Evolutionary conservation across 1,140 invertebrate species (phyloP), one percentile per base, ranked within the genome.

Genomic region (Caenorhabditis inopinata): DNA sequence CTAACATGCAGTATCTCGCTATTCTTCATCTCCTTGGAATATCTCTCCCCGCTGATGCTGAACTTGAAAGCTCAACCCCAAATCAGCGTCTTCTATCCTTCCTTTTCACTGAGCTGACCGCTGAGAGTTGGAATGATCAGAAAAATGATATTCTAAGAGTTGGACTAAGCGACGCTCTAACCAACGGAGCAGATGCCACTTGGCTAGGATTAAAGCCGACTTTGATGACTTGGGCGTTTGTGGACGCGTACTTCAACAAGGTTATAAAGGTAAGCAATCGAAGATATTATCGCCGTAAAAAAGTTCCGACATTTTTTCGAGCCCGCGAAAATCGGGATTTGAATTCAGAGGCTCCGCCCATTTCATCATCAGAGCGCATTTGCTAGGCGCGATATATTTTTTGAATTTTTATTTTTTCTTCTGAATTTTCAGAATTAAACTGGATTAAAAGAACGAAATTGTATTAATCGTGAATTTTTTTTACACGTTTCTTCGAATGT

Each of bases 1-100:
- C 95, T 27, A 98, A 99, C 90, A 94, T 98, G 93, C 95, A 97
- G 49, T 81, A 81, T 29, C 62, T 80, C 14, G 68, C 46, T 1
- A 46, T 82, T 51, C 81, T 82, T 45, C 77, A 79, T 68, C 78
- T 82, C 5, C 42, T 81, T n/a, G 68, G 53, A 21, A 12, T 81
- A 11, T 47, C 77, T 53, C 74, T 79, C 6, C 68, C 78, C 14
- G 35, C 18, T n/a, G 53, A 46, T 46, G 18, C 48, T 21, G 80
- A 83, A 82, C 35, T 75, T 2, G 47, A 75, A 18, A 75, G 46
- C 18, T 35, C 47, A 0, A 12, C 29, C 27, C 29, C 47, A 7
- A 48, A 35, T 29, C 74, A 51, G 12, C 74, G 47, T 18, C 74
- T 75, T 23, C 7, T 49, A 11, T 47, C 62, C 23, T 78, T 84